Base-by-base conservation (phyloP, 1,140 invertebrate genomes). In the Glomeris maerens region DNA sequence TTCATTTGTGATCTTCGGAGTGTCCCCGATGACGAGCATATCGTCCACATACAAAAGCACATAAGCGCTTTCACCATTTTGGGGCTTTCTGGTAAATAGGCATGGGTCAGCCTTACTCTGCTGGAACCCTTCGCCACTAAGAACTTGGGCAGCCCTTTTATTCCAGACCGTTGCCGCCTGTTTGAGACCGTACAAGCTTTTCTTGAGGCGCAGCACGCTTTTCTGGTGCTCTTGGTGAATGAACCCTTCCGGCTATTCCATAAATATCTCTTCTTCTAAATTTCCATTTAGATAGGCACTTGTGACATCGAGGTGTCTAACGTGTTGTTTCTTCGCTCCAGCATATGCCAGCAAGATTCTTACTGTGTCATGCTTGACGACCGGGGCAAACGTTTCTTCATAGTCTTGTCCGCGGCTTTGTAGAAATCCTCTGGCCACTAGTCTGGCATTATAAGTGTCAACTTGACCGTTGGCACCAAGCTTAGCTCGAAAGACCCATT, bases 231-330 rank as follows among this genome's bases (percentile, higher is more conserved):
- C 5, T 4, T 52, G 14, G 20, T 27, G 38, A 14, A 61, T 55
- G 57, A 61, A 68, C 13, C 52, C 54, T 54, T 61, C 61, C 50
- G 64, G 66, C 55, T 59, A 57, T 25, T 54, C 44, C 64, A 70
- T 66, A 40, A 62, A 67, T 40, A 68, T 54, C 5, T 65, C 57
- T 57, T 64, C 59, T 26, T 65, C 54, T 17, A 71, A 47, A 3
- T 62, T 54, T 26, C 61, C 65, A 54, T 69, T 56, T 3, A 68
- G 52, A 61, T 66, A 68, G 23, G 66, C 66, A 45, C 64, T 68
- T 40, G 59, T 60, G 14, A 68, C 55, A 52, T 63, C 66, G 52
- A 66, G 60, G 20, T 68, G 63, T 22, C 45, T 59, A 39, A 23
- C 64, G 50, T 36, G 61, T 28, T 42, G 65, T 52, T 48, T 42